Evolutionary conservation across 2,888 invertebrate species (phyloP), one percentile per base, ranked within the genome.

Genomic region (Agrochola lychnidis): DNA sequence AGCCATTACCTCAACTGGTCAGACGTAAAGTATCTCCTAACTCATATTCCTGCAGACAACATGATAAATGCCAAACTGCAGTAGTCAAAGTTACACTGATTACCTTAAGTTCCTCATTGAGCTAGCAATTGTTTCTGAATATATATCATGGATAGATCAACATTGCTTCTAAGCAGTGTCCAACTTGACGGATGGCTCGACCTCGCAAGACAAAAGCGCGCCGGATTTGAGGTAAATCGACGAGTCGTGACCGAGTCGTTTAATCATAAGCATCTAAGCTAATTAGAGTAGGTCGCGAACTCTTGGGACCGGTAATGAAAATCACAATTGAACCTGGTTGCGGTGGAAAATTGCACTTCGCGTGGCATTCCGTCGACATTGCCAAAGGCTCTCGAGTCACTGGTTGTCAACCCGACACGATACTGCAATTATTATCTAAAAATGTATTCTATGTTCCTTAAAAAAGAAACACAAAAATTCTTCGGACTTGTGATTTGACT

Each of bases 251-350:
- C 94, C 91, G 89, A 90, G 92, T 93, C 93, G 93, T 96, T 96
- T 95, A 95, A 96, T 96, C 94, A 96, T 95, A 96, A 96, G 94
- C 94, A 95, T 95, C 95, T 93, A 92, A 93, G 94, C 93, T 96
- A 96, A 96, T 96, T 96, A 96, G 95, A 96, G 93, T 95, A 94
- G 95, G 95, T 95, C 94, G 94, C 94, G 94, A 95, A 95, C 95
- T 95, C 91, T 89, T 92, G 94, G 91, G 94, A 94, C 93, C 93
- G 88, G 94, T 96, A 96, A 96, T 95, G 95, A 96, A 96, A 96
- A 95, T 96, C 92, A 94, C 95, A 94, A 95, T 94, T 94, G 94
- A 94, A 94, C 93, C 93, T 93, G 92, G 93, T 94, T 94, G 92
- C 91, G 81, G 87, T 88, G 91, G 94, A 94, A 96, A 96, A 96